Conservation (phyloP, 2,888 invertebrate species). For the Ornithoptera priamus region DNA sequence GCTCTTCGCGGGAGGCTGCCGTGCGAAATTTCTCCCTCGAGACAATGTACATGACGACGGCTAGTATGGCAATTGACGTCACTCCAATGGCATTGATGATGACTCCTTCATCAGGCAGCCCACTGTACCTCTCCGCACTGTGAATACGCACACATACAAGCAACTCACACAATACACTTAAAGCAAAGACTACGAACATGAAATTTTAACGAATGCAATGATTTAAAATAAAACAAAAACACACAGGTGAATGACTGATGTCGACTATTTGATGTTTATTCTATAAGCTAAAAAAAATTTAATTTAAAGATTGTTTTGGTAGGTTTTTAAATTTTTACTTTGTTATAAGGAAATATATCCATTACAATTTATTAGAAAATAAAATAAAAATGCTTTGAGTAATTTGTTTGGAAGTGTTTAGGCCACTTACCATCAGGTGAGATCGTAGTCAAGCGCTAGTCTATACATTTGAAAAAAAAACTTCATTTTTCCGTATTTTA, state of each 20-base stretch:
- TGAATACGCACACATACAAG: slow-evolving; percentile 63
- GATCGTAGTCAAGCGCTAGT: too few relatives aligned
- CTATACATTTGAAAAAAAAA: too few relatives aligned
- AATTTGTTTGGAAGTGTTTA: too few relatives aligned
- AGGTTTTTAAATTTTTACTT: background rate
- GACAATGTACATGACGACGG: slow-evolving; percentile 83
- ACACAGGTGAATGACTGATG: background rate
- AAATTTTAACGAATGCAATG: background rate
- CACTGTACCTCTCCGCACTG: slow-evolving; percentile 78
- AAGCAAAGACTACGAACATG: slow-evolving; percentile 10
- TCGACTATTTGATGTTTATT: background rate
- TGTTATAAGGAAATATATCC: background rate
- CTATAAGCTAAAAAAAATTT: background rate
- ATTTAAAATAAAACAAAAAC: background rate
- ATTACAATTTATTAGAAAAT: background rate
- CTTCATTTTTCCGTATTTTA: too few relatives aligned
- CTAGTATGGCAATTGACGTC: slow-evolving; percentile 81
- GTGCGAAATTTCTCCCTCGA: slow-evolving; percentile 80
- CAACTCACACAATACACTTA: slow-evolving; percentile 42
- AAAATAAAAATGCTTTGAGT: background rate
- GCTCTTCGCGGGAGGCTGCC: slow-evolving; percentile 61
- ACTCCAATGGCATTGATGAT: slow-evolving; percentile 86
- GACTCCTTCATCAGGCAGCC: slow-evolving; percentile 82
- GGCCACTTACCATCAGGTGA: too few relatives aligned
- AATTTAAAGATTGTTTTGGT: background rate